These are phyloP conservation scores for Laothoe populi DNA, from an alignment of 2,888 invertebrate genomes.

Conservation along the genomic window DNA sequence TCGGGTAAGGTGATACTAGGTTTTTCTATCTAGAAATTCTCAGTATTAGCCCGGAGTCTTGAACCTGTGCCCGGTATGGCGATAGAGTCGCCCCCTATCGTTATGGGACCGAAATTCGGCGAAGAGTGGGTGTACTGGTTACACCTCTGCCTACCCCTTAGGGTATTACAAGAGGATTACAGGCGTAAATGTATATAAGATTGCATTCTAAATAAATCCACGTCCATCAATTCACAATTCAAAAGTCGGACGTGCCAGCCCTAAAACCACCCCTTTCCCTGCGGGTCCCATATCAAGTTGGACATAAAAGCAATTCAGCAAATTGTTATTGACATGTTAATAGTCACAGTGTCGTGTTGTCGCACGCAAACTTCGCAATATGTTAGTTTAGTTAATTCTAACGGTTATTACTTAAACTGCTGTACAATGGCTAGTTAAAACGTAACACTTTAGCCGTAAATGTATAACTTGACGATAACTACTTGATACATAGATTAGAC, in stretches of 20 bases:
- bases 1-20: too few relatives aligned
- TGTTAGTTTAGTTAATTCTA: slow-evolving; percentile 8
- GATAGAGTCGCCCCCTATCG: too few relatives aligned
- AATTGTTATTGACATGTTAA: slow-evolving; percentile 83
- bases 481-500: too few relatives aligned
- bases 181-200: too few relatives aligned
- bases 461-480: not conserved
- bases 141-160: too few relatives aligned
- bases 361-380: slow-evolving; percentile 31
- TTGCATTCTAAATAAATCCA: too few relatives aligned
- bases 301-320: slow-evolving; percentile 79
- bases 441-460: not conserved
- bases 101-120: too few relatives aligned
- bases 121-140: too few relatives aligned
- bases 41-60: too few relatives aligned
- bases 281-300: slow-evolving; percentile 61
- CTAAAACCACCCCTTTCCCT: slow-evolving; percentile 68
- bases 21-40: too few relatives aligned
- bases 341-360: slow-evolving; percentile 65
- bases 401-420: slow-evolving; percentile 14
- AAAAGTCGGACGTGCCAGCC: slow-evolving; percentile 48
- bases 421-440: slow-evolving; percentile 5
- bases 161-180: too few relatives aligned
- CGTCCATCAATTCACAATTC: not conserved
- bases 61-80: too few relatives aligned